phyloP scores from a whole-genome alignment of 2,113 vertebrate species.

The Grallaria varia region DNA sequence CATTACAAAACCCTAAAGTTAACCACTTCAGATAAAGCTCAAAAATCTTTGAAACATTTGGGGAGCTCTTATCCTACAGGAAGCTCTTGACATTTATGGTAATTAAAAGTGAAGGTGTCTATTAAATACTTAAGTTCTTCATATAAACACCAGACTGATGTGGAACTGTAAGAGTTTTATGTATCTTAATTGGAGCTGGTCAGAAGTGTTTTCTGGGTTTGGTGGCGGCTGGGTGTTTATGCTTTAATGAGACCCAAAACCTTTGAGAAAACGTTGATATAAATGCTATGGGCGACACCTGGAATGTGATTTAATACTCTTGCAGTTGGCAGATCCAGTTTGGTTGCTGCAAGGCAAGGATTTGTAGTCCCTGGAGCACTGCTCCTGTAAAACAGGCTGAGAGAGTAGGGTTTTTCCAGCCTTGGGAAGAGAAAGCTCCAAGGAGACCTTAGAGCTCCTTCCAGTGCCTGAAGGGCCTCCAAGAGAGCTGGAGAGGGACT shows the following conservation, averaged over 20 bases:
- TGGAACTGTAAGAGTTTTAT: neutral
- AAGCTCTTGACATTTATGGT: constrained; percentile 68
- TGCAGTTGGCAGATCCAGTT: accelerated
- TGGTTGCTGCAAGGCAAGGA: neutral
- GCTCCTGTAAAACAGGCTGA: neutral
- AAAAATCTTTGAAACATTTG: constrained; percentile 52
- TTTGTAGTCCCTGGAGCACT: neutral
- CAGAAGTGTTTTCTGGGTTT: neutral
- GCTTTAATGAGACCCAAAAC: neutral
- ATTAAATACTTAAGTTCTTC: constrained; percentile 44
- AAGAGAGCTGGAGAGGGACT: neutral
- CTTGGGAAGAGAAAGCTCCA: neutral
- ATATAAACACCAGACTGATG: neutral
- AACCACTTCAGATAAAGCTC: constrained; percentile 53
- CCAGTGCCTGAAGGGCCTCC: neutral
- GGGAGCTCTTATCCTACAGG: constrained; percentile 37
- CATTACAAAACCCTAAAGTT: constrained; percentile 36
- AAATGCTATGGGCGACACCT: neutral
- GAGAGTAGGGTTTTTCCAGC: neutral
- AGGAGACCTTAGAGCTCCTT: neutral
- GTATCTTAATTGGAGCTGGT: neutral
- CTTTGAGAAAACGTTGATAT: neutral
- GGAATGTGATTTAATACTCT: neutral
- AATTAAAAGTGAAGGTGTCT: constrained; percentile 60
- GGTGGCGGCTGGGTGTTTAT: neutral